phyloP scores from a whole-genome alignment of 2,797 vertebrate genomes.

The Bradypodion ventrale region DNA sequence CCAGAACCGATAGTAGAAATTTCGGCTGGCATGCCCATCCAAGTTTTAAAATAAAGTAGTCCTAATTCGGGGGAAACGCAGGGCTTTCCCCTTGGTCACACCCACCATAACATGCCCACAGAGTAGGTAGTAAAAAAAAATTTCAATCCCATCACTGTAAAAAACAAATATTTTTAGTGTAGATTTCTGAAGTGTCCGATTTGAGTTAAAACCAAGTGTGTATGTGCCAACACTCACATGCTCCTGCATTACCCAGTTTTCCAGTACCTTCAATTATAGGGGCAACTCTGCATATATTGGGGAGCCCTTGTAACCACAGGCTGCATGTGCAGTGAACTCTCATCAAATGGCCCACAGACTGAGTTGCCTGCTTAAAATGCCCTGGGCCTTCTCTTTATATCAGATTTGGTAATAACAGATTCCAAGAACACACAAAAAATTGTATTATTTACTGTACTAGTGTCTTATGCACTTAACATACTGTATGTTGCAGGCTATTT shows the following conservation, averaged over 20 bases:
- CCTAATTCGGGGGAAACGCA: too few species aligned
- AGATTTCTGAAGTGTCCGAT: background rate
- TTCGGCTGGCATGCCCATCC: too few species aligned
- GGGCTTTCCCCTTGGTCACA: too few species aligned
- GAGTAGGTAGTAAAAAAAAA: too few species aligned
- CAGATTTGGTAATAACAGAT: background rate
- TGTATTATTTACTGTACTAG: background rate
- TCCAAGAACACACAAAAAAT: background rate
- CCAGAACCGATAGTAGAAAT: too few species aligned
- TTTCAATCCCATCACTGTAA: background rate
- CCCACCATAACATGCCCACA: too few species aligned
- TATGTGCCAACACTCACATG: background rate
- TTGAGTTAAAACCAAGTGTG: background rate
- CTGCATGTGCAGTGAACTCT: background rate
- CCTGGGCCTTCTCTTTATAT: background rate
- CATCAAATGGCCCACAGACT: background rate
- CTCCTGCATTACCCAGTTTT: background rate
- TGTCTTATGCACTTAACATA: background rate
- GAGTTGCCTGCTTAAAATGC: background rate
- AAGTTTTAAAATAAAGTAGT: too few species aligned
- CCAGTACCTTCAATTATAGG: background rate
- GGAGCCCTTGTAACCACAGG: background rate
- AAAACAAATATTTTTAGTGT: slow-evolving; percentile 6
- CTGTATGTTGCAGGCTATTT: too few species aligned
- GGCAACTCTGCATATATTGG: background rate